Conservation (phyloP, 2,888 invertebrate species). For the Andrena bucephala region DNA sequence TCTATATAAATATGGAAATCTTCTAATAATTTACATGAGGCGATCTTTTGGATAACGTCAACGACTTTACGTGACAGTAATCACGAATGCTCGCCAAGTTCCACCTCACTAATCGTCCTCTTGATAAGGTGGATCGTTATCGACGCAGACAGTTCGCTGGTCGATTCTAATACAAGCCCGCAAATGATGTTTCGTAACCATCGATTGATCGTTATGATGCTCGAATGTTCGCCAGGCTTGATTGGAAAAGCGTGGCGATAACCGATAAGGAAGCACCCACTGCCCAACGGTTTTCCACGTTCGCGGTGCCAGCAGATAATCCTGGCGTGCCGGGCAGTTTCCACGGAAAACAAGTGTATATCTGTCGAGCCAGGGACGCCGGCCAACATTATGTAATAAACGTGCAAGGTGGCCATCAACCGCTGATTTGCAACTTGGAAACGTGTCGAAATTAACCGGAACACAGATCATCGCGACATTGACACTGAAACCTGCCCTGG, state of each 20-base stretch:
- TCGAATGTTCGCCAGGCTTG: no score
- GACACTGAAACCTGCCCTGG: conserved; percentile 37
- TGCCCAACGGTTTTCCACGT: conserved; percentile 1
- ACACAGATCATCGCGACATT: conserved; percentile 41
- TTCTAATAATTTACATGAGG: background rate
- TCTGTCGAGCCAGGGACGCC: conserved; percentile 10
- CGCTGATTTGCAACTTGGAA: conserved; percentile 11
- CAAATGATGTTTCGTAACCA: no score
- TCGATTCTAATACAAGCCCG: no score
- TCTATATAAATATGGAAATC: background rate
- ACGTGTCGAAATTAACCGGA: conserved; percentile 40
- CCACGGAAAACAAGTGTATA: conserved; percentile 55
- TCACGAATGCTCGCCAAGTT: conserved; percentile 2
- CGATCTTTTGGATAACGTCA: background rate
- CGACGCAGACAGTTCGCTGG: background rate
- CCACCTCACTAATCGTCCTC: background rate
- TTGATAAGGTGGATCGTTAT: conserved; percentile 15
- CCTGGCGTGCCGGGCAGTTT: conserved; percentile 52
- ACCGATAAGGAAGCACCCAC: conserved; percentile 34
- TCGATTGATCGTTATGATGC: no score
- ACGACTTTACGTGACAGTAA: conserved; percentile 19
- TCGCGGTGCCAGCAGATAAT: conserved; percentile 42
- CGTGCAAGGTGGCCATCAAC: conserved; percentile 49
- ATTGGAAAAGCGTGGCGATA: background rate
- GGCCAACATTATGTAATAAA: conserved; percentile 52